Evolutionary conservation across 1,140 invertebrate species (phyloP).

Genomic region (Conus betulinus): DNA sequence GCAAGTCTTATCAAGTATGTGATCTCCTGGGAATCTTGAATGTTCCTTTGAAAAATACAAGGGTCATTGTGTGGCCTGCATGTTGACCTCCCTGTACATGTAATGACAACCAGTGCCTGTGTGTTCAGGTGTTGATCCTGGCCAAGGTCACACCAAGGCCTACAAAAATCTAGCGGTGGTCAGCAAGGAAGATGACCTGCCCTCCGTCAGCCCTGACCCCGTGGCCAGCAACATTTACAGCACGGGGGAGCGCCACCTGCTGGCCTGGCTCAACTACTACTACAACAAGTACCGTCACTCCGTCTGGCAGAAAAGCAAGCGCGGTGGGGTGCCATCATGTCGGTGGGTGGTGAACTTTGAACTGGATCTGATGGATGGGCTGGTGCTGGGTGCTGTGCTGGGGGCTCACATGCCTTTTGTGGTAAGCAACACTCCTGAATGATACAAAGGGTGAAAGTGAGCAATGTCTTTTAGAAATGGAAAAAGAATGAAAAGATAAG

Average conservation of each 20-base stretch:
- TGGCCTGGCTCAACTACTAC: constrained; percentile 75
- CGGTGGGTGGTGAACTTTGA: constrained; percentile 77
- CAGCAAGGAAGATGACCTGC: constrained; percentile 63
- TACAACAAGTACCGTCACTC: constrained; percentile 71
- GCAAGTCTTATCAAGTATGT: no score
- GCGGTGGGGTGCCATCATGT: constrained; percentile 69
- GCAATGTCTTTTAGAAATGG: no score
- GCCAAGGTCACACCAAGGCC: constrained; percentile 70
- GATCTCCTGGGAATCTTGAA: not conserved
- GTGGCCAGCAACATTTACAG: constrained; percentile 74
- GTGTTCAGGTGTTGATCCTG: constrained; percentile 68
- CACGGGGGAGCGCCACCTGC: constrained; percentile 70
- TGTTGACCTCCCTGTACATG: not conserved
- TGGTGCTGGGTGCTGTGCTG: constrained; percentile 72
- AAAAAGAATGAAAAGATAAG: no score
- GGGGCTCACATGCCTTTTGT: constrained; percentile 75
- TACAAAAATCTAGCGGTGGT: constrained; percentile 64
- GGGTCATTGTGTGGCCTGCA: not conserved
- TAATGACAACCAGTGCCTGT: not conserved
- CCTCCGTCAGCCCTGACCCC: constrained; percentile 71
- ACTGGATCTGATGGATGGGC: constrained; percentile 74
- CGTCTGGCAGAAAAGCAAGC: constrained; percentile 68
- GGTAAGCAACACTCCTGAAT: constrained; percentile 50
- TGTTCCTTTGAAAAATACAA: no score
- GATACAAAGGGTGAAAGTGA: no score